These are phyloP conservation scores for Exocentrus adspersus DNA, from an alignment of 2,888 invertebrate genomes.

Conservation along the genomic window DNA sequence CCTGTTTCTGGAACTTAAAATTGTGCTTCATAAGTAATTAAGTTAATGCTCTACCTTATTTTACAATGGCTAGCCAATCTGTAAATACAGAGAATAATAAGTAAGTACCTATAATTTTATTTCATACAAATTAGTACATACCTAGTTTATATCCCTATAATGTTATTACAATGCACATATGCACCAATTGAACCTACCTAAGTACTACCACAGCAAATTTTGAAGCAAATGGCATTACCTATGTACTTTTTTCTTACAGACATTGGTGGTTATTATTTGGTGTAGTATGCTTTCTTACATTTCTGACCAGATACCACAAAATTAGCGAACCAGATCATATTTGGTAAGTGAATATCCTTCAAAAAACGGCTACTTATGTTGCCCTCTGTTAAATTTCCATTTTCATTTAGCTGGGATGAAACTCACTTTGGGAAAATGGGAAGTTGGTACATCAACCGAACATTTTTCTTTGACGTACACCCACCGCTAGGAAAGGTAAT, in stretches of 20 bases:
- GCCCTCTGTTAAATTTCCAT: too few relatives aligned
- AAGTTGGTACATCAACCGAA: constrained; percentile 97
- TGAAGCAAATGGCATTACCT: too few relatives aligned
- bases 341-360: constrained; percentile 76
- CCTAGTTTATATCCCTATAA: too few relatives aligned
- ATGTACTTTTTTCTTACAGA: too few relatives aligned
- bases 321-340: constrained; percentile 93
- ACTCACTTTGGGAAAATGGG: constrained; percentile 99
- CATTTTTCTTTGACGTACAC: constrained; percentile 98
- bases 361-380: too few relatives aligned
- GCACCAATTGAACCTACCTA: too few relatives aligned
- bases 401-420: constrained; percentile 92
- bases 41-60: too few relatives aligned
- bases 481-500: constrained; percentile 94
- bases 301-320: constrained; percentile 86
- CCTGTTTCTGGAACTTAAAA: background rate
- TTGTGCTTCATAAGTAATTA: too few relatives aligned
- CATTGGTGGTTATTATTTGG: constrained; percentile 76
- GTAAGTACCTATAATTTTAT: too few relatives aligned
- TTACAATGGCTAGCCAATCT: background rate
- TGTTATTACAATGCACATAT: too few relatives aligned
- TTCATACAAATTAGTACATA: too few relatives aligned
- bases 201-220: too few relatives aligned
- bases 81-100: background rate
- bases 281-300: constrained; percentile 72